These are phyloP conservation scores for Rhinoderma darwinii DNA, from an alignment of 2,113 vertebrate species.

Conservation along the genomic window DNA sequence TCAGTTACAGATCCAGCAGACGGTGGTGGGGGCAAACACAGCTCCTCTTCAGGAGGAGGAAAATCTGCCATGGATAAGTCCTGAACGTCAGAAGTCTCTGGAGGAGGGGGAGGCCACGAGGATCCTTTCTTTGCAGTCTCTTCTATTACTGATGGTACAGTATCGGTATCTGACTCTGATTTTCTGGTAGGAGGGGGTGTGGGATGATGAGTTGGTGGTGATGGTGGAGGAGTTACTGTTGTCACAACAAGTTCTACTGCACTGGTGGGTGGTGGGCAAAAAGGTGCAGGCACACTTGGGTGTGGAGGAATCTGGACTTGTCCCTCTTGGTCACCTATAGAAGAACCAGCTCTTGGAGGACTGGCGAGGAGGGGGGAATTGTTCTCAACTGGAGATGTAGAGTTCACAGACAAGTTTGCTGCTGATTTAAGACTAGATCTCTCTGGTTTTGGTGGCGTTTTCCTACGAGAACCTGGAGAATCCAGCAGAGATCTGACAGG, in stretches of 20 bases:
- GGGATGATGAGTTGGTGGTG: constrained; percentile 85
- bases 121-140: constrained; percentile 65
- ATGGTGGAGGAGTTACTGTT: constrained; percentile 78
- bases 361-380: constrained; percentile 25
- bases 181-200: constrained; percentile 84
- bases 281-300: constrained; percentile 88
- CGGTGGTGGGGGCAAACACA: constrained; percentile 66
- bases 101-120: constrained; percentile 88
- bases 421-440: constrained; percentile 79
- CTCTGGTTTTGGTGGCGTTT: constrained; percentile 83
- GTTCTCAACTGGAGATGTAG: constrained; percentile 79
- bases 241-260: constrained; percentile 57
- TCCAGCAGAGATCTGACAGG: constrained; percentile 78
- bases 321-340: constrained; percentile 64
- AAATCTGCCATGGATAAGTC: constrained; percentile 82
- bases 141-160: constrained; percentile 54
- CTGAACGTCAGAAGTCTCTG: constrained; percentile 75
- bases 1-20: neutral
- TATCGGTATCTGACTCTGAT: constrained; percentile 64
- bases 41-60: constrained; percentile 83
- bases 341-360: constrained; percentile 36
- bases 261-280: constrained; percentile 82
- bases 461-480: constrained; percentile 77
- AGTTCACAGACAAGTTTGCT: constrained; percentile 82
- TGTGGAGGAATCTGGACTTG: constrained; percentile 85